These are phyloP conservation scores for Perdita meconis DNA, from an alignment of 2,888 invertebrate species.

Conservation along the genomic window DNA sequence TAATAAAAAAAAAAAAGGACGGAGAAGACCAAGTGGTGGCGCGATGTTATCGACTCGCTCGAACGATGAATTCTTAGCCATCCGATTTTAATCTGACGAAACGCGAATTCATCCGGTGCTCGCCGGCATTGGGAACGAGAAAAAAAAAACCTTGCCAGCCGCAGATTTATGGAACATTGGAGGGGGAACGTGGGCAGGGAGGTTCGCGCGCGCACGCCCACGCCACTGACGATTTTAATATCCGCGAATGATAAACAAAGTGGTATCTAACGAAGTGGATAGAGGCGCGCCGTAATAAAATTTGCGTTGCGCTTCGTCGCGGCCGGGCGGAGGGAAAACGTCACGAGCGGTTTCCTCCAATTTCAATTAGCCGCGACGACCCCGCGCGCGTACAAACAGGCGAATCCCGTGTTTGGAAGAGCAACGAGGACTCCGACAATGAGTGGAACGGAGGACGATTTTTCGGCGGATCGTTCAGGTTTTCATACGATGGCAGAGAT, in stretches of 20 bases:
- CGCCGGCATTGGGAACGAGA: constrained; percentile 23
- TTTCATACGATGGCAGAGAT: too few species aligned
- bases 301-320: constrained; percentile 71
- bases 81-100: constrained; percentile 58
- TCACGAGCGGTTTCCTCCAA: constrained; percentile 76
- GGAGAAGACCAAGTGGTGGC: neutral
- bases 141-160: neutral
- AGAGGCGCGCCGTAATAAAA: constrained; percentile 77
- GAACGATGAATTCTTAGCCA: constrained; percentile 42
- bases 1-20: constrained; percentile 13
- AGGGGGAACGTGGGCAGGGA: neutral
- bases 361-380: constrained; percentile 73
- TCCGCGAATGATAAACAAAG: constrained; percentile 80
- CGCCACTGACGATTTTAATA: constrained; percentile 76
- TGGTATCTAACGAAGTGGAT: constrained; percentile 80
- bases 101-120: constrained; percentile 7
- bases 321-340: constrained; percentile 66
- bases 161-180: constrained; percentile 62
- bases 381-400: neutral
- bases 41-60: constrained; percentile 23
- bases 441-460: neutral
- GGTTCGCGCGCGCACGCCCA: constrained; percentile 29
- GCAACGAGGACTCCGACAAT: neutral
- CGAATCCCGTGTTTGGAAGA: constrained; percentile 5
- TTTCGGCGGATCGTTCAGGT: neutral